A percentile compares a stretch with the other conserved stretches of the same genome.
Evolutionary conservation across 2,888 invertebrate genomes (phyloP).

Genomic region (Meiosimyza decipiens): DNA sequence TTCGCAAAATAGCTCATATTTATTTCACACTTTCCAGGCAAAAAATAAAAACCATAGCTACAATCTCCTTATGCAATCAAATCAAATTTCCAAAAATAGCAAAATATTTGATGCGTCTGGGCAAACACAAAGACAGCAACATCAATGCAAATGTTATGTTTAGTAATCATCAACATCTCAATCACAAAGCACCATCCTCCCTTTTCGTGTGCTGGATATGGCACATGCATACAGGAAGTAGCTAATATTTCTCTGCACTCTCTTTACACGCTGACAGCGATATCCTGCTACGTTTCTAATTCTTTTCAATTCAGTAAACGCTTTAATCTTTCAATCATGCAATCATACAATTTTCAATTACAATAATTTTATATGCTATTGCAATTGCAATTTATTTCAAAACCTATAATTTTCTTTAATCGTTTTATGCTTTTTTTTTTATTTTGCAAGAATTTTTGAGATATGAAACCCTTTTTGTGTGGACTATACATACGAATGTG

Average conservation of each 20-base stretch:
- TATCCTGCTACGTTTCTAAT: slow-evolving; percentile 24
- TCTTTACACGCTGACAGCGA: slow-evolving; percentile 1
- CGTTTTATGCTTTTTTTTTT: slow-evolving; percentile 48
- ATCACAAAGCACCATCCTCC: too few species aligned
- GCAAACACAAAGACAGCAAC: too few species aligned
- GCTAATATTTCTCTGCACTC: slow-evolving; percentile 1
- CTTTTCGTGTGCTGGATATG: too few species aligned
- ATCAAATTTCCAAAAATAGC: too few species aligned
- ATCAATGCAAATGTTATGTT: too few species aligned
- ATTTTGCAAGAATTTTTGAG: background rate
- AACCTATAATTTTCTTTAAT: slow-evolving; percentile 61
- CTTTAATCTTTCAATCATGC: slow-evolving; percentile 25
- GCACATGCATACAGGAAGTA: background rate
- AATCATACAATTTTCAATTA: slow-evolving; percentile 35
- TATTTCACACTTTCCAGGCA: too few species aligned
- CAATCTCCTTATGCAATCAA: too few species aligned
- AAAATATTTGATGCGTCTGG: too few species aligned
- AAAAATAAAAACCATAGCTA: too few species aligned
- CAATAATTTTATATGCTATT: slow-evolving; percentile 27
- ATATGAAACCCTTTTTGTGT: background rate
- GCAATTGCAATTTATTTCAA: slow-evolving; percentile 53
- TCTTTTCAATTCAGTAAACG: background rate
- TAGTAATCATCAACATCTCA: too few species aligned
- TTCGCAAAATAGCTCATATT: too few species aligned
- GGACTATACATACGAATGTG: background rate